Conservation (phyloP, 1,140 invertebrate species). For the Pantala flavescens region DNA sequence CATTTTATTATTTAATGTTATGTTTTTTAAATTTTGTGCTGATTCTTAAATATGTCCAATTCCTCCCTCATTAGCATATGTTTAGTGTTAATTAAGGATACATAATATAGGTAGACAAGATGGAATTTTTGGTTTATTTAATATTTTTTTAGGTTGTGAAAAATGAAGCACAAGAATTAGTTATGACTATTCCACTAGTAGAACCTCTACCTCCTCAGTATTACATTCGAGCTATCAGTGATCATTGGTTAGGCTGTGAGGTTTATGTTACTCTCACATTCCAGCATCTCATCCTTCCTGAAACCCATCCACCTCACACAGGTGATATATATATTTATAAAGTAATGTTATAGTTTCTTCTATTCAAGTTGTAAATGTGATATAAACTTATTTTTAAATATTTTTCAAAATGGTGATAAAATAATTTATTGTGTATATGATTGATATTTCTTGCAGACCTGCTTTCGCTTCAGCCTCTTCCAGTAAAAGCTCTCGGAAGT, state of each 20-base stretch:
- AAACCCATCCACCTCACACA: slow-evolving; percentile 87
- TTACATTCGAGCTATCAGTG: slow-evolving; percentile 61
- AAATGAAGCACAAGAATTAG: slow-evolving; percentile 67
- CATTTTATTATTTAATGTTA: no score
- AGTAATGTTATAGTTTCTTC: not conserved
- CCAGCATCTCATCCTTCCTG: slow-evolving; percentile 81
- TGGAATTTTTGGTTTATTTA: no score
- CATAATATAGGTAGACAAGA: no score
- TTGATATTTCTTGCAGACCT: slow-evolving; percentile 33
- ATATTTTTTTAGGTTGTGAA: slow-evolving; percentile 49
- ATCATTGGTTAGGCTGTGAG: slow-evolving; percentile 82
- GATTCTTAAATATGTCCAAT: no score
- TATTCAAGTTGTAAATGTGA: slow-evolving; percentile 8
- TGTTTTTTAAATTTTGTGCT: no score
- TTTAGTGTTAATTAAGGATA: no score
- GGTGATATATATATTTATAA: slow-evolving; percentile 37
- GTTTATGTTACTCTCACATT: slow-evolving; percentile 67
- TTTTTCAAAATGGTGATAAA: no score
- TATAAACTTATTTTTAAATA: slow-evolving; percentile 1
- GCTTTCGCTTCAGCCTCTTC: slow-evolving; percentile 80
- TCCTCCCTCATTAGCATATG: no score
- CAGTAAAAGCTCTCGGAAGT: slow-evolving; percentile 72
- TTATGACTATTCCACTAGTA: slow-evolving; percentile 91
- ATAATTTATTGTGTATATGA: no score
- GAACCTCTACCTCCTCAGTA: slow-evolving; percentile 90